phyloP scores from a whole-genome alignment of 2,888 invertebrate genomes.

The Cosmia trapezina region DNA sequence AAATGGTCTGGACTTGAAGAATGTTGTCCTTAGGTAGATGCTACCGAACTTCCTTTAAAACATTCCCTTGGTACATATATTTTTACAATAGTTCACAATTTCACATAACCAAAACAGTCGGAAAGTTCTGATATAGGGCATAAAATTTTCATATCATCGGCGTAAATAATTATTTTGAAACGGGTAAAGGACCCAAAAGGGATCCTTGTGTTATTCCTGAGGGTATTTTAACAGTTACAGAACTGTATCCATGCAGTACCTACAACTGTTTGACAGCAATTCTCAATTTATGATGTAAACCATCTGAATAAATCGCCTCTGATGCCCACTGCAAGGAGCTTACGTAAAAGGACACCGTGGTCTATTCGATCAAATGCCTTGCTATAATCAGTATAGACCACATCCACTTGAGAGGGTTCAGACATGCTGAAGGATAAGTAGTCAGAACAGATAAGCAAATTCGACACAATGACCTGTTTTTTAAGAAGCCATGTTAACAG shows the following conservation, averaged over 20 bases:
- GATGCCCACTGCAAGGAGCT: not conserved
- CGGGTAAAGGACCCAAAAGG: not conserved
- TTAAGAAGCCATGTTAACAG: too few relatives aligned
- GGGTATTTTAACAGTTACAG: not conserved
- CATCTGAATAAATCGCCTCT: not conserved
- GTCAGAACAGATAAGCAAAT: not conserved
- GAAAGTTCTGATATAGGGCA: too few relatives aligned
- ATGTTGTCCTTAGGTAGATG: not conserved
- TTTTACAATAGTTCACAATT: not conserved
- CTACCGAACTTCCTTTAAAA: not conserved
- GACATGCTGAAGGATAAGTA: not conserved
- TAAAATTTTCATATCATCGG: not conserved
- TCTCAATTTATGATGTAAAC: not conserved
- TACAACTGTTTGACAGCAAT: slow-evolving; percentile 1
- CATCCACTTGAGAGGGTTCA: not conserved
- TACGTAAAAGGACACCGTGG: not conserved
- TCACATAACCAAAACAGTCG: too few relatives aligned
- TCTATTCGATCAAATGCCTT: not conserved
- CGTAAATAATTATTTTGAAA: not conserved
- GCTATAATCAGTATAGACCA: not conserved
- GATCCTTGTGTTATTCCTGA: not conserved
- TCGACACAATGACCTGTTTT: too few relatives aligned
- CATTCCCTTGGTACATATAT: not conserved
- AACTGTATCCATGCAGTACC: not conserved
- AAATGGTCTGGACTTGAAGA: not conserved